Evolutionary conservation across 2,888 invertebrate genomes (phyloP), one percentile per base, ranked within the genome.

Genomic region (Serripes groenlandicus): DNA sequence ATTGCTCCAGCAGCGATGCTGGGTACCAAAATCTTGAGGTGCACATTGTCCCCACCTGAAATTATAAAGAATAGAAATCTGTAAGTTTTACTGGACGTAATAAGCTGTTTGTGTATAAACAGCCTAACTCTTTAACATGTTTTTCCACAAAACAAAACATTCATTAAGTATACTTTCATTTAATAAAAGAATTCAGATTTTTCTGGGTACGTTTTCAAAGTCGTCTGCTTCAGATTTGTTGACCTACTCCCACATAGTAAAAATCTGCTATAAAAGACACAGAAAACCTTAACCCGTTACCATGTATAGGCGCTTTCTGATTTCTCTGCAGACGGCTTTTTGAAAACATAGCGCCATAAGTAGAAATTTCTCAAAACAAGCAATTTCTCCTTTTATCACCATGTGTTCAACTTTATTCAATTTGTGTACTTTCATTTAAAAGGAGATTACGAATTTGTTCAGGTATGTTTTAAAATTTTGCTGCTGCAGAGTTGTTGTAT

Each of bases 1-100:
- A 99, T 99, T 95, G 99, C 99, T 89, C 99, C 99, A 78, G 99
- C 99, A 91, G 99, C 99, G 81, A 95, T 92, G 75, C 94, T 98
- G 87, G 99, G 99, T 94, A 99, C 98, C 96, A 99, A 96, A 94
- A 98, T 97, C 96, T 99, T 99, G 96, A 99, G 98, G 96, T 99
- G 98, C 96, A 95, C 92, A 89, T 93, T 94, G 84, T 94, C 94
- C 70, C 90, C 93, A 80, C 83, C 84, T 86, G 82, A 32, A 86
- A 77, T n/a, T 77, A 3, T 21, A 49, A 49, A 49, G 18, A 49
- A 3, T 21, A n/a, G n/a, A n/a, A n/a, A n/a, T n/a, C n/a, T n/a
- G n/a, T n/a, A n/a, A 11, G 7, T 42, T 42, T 42, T 15, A 42
- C 15, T 15, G 42, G 42, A 42, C 42, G 42, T 7, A 42, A 42